These are phyloP conservation scores for Ectropis crepuscularia DNA, from an alignment of 2,888 invertebrate genomes.

Conservation along the genomic window DNA sequence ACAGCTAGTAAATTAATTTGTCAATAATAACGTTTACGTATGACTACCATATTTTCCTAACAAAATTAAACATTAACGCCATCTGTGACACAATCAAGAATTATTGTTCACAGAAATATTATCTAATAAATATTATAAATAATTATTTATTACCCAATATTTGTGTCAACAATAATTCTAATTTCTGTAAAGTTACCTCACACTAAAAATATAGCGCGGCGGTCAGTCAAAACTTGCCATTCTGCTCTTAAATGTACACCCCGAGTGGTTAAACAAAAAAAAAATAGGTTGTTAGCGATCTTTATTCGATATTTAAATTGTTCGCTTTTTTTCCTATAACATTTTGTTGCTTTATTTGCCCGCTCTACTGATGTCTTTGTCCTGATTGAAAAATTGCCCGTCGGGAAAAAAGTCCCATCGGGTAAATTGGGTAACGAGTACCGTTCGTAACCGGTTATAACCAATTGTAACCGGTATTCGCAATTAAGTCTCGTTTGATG, in stretches of 20 bases:
- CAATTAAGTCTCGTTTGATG: slow-evolving; percentile 31
- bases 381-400: slow-evolving; percentile 39
- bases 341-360: slow-evolving; percentile 31
- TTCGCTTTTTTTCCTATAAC: slow-evolving; percentile 28
- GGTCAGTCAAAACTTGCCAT: slow-evolving; percentile 6
- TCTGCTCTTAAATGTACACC: slow-evolving; percentile 7
- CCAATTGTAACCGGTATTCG: slow-evolving; percentile 11
- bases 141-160: no score
- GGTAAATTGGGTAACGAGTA: slow-evolving; percentile 23
- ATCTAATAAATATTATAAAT: no score
- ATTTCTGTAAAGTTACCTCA: no score
- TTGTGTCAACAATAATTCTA: no score
- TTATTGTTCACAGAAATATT: no score
- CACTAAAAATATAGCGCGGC: no score
- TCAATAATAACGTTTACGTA: no score
- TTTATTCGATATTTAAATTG: slow-evolving; percentile 34
- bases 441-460: slow-evolving; percentile 20
- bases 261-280: slow-evolving; percentile 28
- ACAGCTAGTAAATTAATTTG: no score
- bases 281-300: slow-evolving; percentile 30
- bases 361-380: slow-evolving; percentile 28
- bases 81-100: no score
- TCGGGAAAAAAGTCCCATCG: slow-evolving; percentile 21
- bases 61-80: no score
- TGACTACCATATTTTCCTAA: no score